These are phyloP conservation scores for Rattus norvegicus DNA, from an alignment of 2,113 vertebrate species.

Conservation along the genomic window DNA sequence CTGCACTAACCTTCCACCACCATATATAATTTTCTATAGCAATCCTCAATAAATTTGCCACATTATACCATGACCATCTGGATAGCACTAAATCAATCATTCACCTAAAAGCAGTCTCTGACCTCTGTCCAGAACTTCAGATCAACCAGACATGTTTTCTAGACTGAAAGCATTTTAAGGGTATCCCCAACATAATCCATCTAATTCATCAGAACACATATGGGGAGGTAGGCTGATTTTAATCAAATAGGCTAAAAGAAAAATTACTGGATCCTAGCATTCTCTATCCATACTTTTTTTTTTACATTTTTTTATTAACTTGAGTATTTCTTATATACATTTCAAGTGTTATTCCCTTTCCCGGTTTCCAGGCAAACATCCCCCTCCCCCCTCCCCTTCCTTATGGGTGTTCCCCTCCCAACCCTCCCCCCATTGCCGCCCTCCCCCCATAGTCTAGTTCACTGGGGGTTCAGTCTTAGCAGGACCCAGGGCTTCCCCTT, in stretches of 20 bases:
- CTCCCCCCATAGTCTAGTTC: too few relatives aligned
- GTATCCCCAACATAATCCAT: constrained; percentile 12
- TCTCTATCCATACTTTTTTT: constrained; percentile 6
- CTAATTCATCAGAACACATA: neutral
- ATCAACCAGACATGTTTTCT: constrained; percentile 5
- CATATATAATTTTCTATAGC: neutral
- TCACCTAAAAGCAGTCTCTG: neutral
- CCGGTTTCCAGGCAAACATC: too few relatives aligned
- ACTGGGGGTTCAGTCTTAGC: too few relatives aligned
- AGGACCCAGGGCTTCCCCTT: too few relatives aligned
- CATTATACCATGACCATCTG: neutral
- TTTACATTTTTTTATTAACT: too few relatives aligned
- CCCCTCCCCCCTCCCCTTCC: too few relatives aligned
- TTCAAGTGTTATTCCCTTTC: too few relatives aligned
- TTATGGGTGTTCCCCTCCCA: too few relatives aligned
- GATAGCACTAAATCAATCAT: constrained; percentile 21
- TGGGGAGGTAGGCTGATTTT: neutral
- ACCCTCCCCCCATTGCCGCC: too few relatives aligned
- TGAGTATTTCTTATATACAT: too few relatives aligned
- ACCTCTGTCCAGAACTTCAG: neutral
- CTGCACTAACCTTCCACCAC: neutral
- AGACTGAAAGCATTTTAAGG: neutral
- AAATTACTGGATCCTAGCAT: constrained; percentile 44
- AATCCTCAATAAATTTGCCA: constrained; percentile 20
- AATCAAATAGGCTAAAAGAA: neutral